These are phyloP conservation scores for Neopipo cinnamomea DNA, from an alignment of 2,113 vertebrate genomes.

Conservation along the genomic window DNA sequence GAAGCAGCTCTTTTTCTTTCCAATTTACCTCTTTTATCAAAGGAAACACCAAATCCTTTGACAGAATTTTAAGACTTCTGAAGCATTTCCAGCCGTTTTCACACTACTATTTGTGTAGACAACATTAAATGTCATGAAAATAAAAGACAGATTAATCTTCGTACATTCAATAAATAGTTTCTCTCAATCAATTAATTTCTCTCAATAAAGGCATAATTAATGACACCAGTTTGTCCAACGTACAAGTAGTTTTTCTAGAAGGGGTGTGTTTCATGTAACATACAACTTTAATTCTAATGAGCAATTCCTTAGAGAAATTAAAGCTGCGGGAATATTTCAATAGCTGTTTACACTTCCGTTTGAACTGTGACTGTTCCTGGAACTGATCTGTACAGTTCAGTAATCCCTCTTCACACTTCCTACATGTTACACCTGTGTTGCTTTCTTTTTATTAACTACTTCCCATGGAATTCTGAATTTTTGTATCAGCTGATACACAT, in stretches of 20 bases:
- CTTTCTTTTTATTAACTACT: neutral
- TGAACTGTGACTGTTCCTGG: neutral
- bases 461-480: neutral
- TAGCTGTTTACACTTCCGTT: neutral
- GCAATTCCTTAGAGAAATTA: neutral
- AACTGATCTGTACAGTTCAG: neutral
- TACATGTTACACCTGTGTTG: rapidly evolving
- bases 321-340: neutral
- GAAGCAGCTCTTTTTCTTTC: neutral
- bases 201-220: neutral
- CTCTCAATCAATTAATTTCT: neutral
- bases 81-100: neutral
- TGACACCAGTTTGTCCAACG: neutral
- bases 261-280: neutral
- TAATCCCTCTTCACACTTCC: rapidly evolving
- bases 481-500: neutral
- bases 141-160: neutral
- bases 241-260: neutral
- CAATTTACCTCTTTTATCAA: neutral
- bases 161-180: neutral
- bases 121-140: neutral
- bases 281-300: neutral
- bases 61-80: neutral
- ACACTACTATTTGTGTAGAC: neutral
- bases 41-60: neutral